A percentile compares a stretch with the other conserved stretches of the same genome.
phyloP scores from a whole-genome alignment of 2,113 vertebrate species.

The Peromyscus maniculatus region DNA sequence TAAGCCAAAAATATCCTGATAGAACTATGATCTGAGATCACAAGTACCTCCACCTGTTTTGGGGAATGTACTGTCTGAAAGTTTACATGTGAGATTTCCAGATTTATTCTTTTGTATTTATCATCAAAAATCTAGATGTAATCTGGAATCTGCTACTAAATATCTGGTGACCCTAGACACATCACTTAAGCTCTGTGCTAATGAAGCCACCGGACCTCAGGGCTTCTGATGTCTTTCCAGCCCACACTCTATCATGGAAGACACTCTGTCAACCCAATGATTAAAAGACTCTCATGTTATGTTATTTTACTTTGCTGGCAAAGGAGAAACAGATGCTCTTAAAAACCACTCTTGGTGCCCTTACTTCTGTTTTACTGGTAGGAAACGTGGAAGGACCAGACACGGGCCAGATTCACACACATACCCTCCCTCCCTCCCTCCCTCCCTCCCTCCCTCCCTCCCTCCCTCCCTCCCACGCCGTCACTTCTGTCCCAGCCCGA shows the following conservation, averaged over 20 bases:
- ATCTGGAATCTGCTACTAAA: neutral
- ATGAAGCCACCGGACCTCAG: neutral
- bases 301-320: constrained; percentile 62
- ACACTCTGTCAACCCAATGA: constrained; percentile 59
- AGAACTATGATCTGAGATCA: neutral
- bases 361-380: neutral
- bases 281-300: constrained; percentile 66
- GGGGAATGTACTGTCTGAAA: neutral
- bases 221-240: constrained; percentile 18
- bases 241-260: constrained; percentile 38
- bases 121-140: neutral
- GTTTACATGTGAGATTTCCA: neutral
- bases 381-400: neutral
- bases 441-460: neutral
- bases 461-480: rapidly evolving
- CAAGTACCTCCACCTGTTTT: neutral
- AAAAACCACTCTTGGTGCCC: neutral
- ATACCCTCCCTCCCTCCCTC: neutral
- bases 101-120: neutral
- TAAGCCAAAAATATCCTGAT: neutral
- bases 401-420: neutral
- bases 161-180: neutral
- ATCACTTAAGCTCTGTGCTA: neutral
- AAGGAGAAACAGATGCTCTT: constrained; percentile 75
- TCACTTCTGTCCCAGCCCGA: neutral